Evolutionary conservation across 2,797 vertebrate genomes (phyloP).

Genomic region (Ctenopoma multispine): DNA sequence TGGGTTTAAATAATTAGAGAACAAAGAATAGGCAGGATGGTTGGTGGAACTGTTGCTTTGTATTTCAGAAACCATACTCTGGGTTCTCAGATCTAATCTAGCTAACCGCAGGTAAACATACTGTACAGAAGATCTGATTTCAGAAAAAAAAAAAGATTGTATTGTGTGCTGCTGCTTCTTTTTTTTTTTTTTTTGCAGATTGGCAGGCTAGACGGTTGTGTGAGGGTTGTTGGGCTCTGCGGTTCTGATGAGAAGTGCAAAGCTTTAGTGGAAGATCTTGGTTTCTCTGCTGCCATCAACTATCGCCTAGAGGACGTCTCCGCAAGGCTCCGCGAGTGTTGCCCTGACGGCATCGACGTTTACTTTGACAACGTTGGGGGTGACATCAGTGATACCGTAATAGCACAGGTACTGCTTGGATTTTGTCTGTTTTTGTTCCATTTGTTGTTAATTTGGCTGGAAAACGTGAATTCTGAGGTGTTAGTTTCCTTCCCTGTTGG

Average conservation of each 20-base stretch:
- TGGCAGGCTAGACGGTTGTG: constrained; percentile 90
- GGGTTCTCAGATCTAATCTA: constrained; percentile 3
- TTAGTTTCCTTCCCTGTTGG: not conserved
- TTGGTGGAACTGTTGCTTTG: not conserved
- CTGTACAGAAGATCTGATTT: not conserved
- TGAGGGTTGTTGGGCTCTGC: constrained; percentile 93
- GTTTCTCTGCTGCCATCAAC: constrained; percentile 91
- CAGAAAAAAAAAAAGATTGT: not conserved
- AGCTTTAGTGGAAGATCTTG: constrained; percentile 88
- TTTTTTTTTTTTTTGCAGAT: constrained; percentile 81
- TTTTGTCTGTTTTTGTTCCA: not conserved
- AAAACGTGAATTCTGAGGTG: not conserved
- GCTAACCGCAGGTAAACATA: not conserved
- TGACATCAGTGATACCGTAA: constrained; percentile 90
- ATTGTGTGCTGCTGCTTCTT: not conserved
- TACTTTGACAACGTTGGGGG: constrained; percentile 99
- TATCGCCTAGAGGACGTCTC: constrained; percentile 87
- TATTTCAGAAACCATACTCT: not conserved
- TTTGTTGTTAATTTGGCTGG: not conserved
- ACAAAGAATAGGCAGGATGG: not conserved
- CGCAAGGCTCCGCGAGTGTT: constrained; percentile 83
- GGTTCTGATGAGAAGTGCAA: constrained; percentile 92
- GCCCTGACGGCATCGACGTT: constrained; percentile 90
- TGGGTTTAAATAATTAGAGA: not conserved
- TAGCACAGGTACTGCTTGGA: constrained; percentile 87